phyloP scores from a whole-genome alignment of 2,113 vertebrate genomes.

The Mobula birostris region DNA sequence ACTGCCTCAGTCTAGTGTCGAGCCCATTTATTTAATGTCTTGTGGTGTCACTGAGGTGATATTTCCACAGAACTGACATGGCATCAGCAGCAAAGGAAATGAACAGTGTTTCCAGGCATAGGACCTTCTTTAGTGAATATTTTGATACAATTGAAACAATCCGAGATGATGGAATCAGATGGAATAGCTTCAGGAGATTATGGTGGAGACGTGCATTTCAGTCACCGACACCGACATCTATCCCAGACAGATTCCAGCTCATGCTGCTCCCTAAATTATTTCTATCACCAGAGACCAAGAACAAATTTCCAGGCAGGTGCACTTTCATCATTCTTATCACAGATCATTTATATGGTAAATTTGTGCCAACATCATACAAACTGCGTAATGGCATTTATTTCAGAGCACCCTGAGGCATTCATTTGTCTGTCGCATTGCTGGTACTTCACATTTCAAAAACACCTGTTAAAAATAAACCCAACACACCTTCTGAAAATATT shows the following conservation, averaged over 20 bases:
- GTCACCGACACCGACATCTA: no score
- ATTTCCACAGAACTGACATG: neutral
- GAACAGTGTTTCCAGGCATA: neutral
- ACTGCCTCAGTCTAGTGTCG: neutral
- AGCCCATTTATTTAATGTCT: neutral
- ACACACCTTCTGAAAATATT: slow-evolving; percentile 30
- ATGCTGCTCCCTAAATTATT: no score
- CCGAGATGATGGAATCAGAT: neutral
- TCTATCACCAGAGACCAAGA: no score
- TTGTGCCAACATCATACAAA: slow-evolving; percentile 1
- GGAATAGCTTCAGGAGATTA: neutral
- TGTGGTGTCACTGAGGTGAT: neutral
- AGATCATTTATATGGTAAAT: slow-evolving; percentile 17
- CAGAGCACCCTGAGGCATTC: neutral
- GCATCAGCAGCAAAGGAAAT: neutral
- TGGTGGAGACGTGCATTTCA: no score
- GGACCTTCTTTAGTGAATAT: neutral
- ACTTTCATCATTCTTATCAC: neutral
- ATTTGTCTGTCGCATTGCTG: neutral
- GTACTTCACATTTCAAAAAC: neutral
- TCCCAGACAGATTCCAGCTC: no score
- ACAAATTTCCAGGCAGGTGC: no score
- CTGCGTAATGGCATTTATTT: neutral
- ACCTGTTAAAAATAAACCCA: slow-evolving; percentile 32
- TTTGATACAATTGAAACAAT: neutral